Evolutionary conservation across 2,797 vertebrate genomes (phyloP).

Genomic region (Parambassis ranga): DNA sequence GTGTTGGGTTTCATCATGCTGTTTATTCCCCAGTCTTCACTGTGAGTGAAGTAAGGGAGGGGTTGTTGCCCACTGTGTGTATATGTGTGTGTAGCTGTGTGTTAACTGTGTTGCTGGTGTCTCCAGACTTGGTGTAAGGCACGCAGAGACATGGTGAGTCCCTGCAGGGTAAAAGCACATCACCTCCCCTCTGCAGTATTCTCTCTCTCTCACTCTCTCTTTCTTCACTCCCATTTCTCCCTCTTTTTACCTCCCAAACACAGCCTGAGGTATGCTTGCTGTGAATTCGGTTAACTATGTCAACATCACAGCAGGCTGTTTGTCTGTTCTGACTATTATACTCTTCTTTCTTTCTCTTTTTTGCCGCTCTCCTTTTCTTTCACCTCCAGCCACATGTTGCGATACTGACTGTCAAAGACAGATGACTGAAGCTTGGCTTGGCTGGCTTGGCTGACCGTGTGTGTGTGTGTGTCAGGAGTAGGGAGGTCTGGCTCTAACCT

Average conservation of each 20-base stretch:
- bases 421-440: slow-evolving; percentile 56
- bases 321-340: background rate
- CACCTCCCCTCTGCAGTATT: slow-evolving; percentile 22
- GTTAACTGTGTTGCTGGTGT: slow-evolving; percentile 36
- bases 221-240: background rate
- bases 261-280: slow-evolving; percentile 23
- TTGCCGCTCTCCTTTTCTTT: slow-evolving; percentile 23
- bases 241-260: slow-evolving; percentile 8
- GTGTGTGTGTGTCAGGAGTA: slow-evolving; percentile 38
- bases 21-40: slow-evolving; percentile 61
- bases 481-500: slow-evolving; percentile 78
- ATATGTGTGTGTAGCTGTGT: slow-evolving; percentile 6
- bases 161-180: slow-evolving; percentile 49
- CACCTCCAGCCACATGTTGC: slow-evolving; percentile 43
- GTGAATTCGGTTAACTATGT: slow-evolving; percentile 14
- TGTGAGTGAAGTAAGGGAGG: slow-evolving; percentile 34
- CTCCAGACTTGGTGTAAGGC: slow-evolving; percentile 53
- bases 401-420: slow-evolving; percentile 72
- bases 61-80: slow-evolving; percentile 2
- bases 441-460: slow-evolving; percentile 16
- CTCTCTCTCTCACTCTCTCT: slow-evolving; percentile 6
- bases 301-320: slow-evolving; percentile 6
- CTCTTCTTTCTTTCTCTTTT: background rate
- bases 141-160: slow-evolving; percentile 44
- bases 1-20: slow-evolving; percentile 78